Evolutionary conservation across 1,140 invertebrate genomes (phyloP).

Genomic region (Popillia japonica): DNA sequence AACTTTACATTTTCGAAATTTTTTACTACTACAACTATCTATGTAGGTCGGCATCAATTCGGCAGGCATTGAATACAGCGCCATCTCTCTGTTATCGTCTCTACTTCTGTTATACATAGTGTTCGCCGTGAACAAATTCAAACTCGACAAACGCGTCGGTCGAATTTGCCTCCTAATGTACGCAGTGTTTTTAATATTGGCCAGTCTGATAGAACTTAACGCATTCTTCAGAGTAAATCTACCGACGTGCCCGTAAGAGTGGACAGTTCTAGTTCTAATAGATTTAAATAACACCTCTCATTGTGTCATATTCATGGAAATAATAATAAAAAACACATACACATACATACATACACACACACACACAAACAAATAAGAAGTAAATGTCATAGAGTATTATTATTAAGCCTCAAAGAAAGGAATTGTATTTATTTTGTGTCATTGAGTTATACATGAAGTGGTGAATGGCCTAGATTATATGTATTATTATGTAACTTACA

Average conservation of each 20-base stretch:
- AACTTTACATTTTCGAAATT: no score
- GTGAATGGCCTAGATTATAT: background rate
- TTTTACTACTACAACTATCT: no score
- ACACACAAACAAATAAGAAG: background rate
- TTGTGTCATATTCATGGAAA: no score
- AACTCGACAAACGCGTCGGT: conserved; percentile 80
- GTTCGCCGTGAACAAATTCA: conserved; percentile 80
- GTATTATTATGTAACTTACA: no score
- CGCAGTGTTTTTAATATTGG: conserved; percentile 78
- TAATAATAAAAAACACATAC: no score
- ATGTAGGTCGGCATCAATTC: conserved; percentile 73
- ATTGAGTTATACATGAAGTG: background rate
- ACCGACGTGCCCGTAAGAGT: conserved; percentile 69
- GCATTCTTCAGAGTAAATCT: conserved; percentile 87
- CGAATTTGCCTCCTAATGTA: conserved; percentile 81
- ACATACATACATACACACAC: no score
- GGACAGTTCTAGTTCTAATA: background rate
- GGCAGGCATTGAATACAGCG: conserved; percentile 81
- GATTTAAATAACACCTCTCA: conserved; percentile 16
- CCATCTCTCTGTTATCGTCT: conserved; percentile 81
- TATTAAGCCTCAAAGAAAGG: conserved; percentile 16
- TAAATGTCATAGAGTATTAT: background rate
- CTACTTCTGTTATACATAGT: conserved; percentile 78
- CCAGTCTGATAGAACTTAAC: conserved; percentile 85
- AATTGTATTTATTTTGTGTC: conserved; percentile 22